Evolutionary conservation across 2,888 invertebrate species (phyloP).

Genomic region (Falcaria lacertinaria): DNA sequence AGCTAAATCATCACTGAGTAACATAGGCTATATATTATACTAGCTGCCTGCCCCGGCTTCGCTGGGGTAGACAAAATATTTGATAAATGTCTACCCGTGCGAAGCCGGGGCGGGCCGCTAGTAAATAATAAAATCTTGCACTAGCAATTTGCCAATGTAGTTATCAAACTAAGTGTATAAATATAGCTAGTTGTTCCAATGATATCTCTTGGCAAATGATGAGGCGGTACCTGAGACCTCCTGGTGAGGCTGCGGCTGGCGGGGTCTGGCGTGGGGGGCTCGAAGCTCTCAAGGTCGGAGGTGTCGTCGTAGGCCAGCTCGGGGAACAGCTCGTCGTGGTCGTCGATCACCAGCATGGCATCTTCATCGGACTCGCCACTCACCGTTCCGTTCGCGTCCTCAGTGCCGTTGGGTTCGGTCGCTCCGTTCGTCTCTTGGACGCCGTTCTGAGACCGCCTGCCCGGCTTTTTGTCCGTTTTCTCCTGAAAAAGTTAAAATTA

Average conservation of each 20-base stretch:
- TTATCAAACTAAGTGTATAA: no score
- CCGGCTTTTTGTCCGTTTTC: constrained; percentile 49
- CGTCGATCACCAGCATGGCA: constrained; percentile 44
- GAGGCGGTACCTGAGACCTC: constrained; percentile 59
- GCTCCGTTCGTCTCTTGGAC: constrained; percentile 26
- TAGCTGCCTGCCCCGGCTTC: no score
- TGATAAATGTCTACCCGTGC: no score
- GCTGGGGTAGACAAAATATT: no score
- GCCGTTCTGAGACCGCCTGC: constrained; percentile 32
- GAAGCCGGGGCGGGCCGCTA: no score
- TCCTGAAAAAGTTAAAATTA: constrained; percentile 25
- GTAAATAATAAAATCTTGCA: no score
- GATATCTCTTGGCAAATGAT: no score
- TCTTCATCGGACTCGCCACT: constrained; percentile 51
- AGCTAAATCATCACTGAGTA: no score
- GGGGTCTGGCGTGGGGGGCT: constrained; percentile 44
- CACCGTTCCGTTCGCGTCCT: constrained; percentile 43
- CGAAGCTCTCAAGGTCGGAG: constrained; percentile 55
- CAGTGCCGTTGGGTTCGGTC: constrained; percentile 23
- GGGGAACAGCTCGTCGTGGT: constrained; percentile 67
- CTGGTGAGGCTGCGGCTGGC: constrained; percentile 60
- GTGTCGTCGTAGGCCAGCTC: constrained; percentile 70
- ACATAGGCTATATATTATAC: no score
- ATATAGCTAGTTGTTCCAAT: no score
- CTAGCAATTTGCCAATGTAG: no score